Percentiles rank a stretch among this genome's conserved stretches.
phyloP scores from a whole-genome alignment of 2,888 invertebrate genomes.

The Xylota segnis region DNA sequence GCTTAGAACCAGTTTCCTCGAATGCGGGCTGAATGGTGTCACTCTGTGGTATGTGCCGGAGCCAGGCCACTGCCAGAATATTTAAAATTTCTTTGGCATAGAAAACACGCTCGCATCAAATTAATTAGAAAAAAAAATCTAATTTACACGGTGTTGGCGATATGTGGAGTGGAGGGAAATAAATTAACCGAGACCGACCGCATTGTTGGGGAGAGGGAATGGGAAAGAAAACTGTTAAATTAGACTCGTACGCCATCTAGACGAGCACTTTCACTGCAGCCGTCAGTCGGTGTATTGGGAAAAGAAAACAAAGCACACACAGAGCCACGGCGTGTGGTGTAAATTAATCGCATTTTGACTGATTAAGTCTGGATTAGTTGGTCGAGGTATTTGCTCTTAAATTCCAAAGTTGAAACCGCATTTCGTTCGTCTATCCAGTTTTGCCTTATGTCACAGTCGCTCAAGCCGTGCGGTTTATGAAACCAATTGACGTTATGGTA shows the following conservation, averaged over 20 bases:
- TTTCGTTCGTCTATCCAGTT: background rate
- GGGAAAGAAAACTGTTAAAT: background rate
- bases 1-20: constrained; percentile 37
- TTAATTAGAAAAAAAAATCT: constrained; percentile 42
- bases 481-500: background rate
- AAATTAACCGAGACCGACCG: constrained; percentile 47
- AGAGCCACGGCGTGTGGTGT: constrained; percentile 7
- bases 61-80: background rate
- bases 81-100: constrained; percentile 38
- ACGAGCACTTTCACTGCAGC: constrained; percentile 34
- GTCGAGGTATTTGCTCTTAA: constrained; percentile 35
- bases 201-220: constrained; percentile 13
- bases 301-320: constrained; percentile 4
- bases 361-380: constrained; percentile 55
- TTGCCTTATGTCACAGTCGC: constrained; percentile 46
- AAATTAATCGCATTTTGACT: constrained; percentile 38
- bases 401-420: constrained; percentile 57
- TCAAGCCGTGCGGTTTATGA: constrained; percentile 7
- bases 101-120: constrained; percentile 24
- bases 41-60: constrained; percentile 6
- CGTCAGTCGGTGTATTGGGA: background rate
- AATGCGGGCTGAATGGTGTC: constrained; percentile 34
- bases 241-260: constrained; percentile 4
- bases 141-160: constrained; percentile 14
- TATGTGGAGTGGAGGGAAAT: background rate